These are phyloP conservation scores for Brachymystax lenok DNA, from an alignment of 2,797 vertebrate genomes.

Conservation along the genomic window DNA sequence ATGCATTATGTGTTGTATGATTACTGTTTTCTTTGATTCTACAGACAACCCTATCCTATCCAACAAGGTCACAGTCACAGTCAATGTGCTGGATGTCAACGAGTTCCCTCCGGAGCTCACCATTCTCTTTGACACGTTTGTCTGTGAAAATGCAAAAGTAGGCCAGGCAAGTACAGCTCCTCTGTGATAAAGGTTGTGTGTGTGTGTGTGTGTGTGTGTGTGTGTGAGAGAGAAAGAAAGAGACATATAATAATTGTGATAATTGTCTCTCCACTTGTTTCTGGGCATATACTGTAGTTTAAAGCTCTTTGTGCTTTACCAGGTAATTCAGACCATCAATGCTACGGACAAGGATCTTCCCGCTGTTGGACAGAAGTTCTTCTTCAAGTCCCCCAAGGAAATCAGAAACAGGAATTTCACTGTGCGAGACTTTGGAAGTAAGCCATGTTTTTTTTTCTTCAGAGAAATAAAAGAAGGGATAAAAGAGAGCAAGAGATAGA, in stretches of 20 bases:
- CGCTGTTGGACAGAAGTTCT: slow-evolving; percentile 85
- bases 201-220: too few relatives aligned
- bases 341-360: slow-evolving; percentile 87
- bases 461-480: too few relatives aligned
- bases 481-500: background rate
- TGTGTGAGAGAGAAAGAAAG: too few relatives aligned
- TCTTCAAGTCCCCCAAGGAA: slow-evolving; percentile 85
- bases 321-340: slow-evolving; percentile 89
- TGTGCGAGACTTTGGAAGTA: slow-evolving; percentile 92
- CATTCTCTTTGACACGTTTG: slow-evolving; percentile 83
- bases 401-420: slow-evolving; percentile 90
- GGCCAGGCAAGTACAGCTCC: slow-evolving; percentile 82
- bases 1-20: background rate
- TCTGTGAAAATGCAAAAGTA: slow-evolving; percentile 88
- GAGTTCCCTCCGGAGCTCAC: slow-evolving; percentile 91
- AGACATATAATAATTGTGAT: background rate
- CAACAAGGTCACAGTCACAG: slow-evolving; percentile 81
- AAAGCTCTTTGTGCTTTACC: slow-evolving; percentile 1
- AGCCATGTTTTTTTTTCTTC: slow-evolving; percentile 45
- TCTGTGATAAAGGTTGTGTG: background rate
- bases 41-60: slow-evolving; percentile 85
- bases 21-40: slow-evolving; percentile 47
- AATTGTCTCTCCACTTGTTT: background rate
- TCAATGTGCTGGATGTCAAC: slow-evolving; percentile 91
- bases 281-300: background rate